phyloP scores from a whole-genome alignment of 2,113 vertebrate species.

The Tapirus terrestris region DNA sequence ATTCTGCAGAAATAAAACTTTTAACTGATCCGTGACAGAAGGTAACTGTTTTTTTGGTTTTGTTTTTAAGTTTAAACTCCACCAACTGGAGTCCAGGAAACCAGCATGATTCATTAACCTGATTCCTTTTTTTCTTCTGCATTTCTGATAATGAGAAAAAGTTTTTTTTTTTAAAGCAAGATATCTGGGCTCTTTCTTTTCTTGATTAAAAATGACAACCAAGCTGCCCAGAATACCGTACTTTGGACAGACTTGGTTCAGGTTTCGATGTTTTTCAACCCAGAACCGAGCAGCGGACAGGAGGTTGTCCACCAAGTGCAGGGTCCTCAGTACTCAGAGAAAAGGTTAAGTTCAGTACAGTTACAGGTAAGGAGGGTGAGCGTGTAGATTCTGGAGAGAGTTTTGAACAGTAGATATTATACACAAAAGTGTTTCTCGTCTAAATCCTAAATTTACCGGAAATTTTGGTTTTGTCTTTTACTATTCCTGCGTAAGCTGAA shows the following conservation, averaged over 20 bases:
- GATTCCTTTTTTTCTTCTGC: background rate
- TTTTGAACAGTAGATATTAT: background rate
- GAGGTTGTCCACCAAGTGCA: background rate
- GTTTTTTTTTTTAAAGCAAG: background rate
- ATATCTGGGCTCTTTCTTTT: background rate
- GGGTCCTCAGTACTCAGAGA: background rate
- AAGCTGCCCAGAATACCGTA: background rate
- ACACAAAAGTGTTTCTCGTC: background rate
- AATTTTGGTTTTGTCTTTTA: background rate
- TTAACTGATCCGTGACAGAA: background rate
- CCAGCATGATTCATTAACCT: background rate
- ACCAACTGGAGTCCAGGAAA: background rate
- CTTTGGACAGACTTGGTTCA: background rate
- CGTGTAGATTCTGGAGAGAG: background rate
- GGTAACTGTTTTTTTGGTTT: background rate
- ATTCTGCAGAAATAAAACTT: background rate
- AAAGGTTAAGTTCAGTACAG: background rate
- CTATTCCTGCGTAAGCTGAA: background rate
- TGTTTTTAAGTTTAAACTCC: conserved; percentile 18
- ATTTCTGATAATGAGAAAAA: background rate
- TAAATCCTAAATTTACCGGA: background rate
- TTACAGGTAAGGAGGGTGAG: background rate
- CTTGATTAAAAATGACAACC: background rate
- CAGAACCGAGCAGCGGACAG: background rate
- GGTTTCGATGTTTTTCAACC: background rate